A percentile compares a stretch with the other conserved stretches of the same genome.
phyloP scores from a whole-genome alignment of 2,113 vertebrate species.

The Sapajus apella region DNA sequence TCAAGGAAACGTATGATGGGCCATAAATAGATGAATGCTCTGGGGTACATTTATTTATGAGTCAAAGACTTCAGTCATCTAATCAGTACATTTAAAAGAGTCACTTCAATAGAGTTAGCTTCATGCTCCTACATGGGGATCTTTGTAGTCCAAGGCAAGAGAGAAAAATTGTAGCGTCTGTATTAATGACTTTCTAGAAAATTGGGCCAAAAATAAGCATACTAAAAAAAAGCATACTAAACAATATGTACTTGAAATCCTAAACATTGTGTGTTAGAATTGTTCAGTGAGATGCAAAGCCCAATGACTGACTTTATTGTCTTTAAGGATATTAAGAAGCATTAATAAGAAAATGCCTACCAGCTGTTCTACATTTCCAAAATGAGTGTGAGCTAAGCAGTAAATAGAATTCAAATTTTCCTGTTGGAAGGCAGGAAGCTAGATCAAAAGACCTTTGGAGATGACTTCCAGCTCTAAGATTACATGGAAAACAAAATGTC shows the following conservation, averaged over 20 bases:
- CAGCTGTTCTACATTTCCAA: background rate
- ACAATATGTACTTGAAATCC: background rate
- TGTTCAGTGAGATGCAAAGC: background rate
- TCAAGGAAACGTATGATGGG: background rate
- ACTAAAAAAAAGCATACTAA: background rate
- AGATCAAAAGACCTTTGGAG: background rate
- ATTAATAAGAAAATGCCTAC: background rate
- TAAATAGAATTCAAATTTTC: background rate
- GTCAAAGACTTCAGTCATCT: background rate
- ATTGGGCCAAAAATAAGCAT: background rate
- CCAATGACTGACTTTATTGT: background rate
- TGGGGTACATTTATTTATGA: background rate
- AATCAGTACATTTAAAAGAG: background rate
- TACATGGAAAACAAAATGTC: slow-evolving; percentile 2
- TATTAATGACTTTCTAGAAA: background rate
- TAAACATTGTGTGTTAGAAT: background rate
- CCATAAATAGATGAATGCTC: background rate
- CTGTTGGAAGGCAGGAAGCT: background rate
- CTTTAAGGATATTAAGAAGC: background rate
- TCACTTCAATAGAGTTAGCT: background rate
- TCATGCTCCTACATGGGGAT: background rate
- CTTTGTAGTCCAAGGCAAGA: background rate
- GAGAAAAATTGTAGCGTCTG: background rate
- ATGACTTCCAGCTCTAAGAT: background rate
- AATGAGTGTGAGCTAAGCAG: background rate